phyloP scores from a whole-genome alignment of 2,113 vertebrate genomes.

The Charadrius vociferus region DNA sequence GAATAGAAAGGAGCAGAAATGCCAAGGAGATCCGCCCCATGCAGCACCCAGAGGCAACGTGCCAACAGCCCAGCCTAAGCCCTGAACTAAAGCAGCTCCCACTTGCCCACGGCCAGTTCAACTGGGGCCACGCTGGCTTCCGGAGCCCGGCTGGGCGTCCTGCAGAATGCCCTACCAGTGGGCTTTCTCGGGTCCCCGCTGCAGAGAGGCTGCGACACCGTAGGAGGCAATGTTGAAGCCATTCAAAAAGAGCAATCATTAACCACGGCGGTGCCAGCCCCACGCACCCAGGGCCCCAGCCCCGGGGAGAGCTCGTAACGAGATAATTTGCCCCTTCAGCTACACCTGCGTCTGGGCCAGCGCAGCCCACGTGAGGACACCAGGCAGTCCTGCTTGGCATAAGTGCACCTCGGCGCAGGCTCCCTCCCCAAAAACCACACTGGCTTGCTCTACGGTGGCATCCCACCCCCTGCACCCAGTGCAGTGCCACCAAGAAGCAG shows the following conservation, averaged over 20 bases:
- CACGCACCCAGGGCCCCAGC: background rate
- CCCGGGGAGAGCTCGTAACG: background rate
- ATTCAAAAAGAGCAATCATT: background rate
- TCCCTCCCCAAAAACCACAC: rapidly evolving
- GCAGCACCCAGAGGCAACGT: background rate
- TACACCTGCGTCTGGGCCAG: background rate
- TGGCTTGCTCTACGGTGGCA: rapidly evolving
- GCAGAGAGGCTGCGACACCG: background rate
- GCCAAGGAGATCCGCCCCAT: background rate
- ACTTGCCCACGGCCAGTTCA: background rate
- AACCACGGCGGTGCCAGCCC: background rate
- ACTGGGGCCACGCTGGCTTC: rapidly evolving
- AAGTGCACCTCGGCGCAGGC: rapidly evolving
- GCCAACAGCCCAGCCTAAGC: background rate
- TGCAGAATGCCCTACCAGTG: rapidly evolving
- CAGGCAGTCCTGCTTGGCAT: background rate
- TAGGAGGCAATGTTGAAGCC: background rate
- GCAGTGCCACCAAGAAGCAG: background rate
- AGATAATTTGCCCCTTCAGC: background rate
- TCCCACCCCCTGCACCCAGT: background rate
- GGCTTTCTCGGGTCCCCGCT: rapidly evolving
- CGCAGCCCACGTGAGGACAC: rapidly evolving
- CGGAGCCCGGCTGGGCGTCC: background rate
- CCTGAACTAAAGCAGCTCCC: background rate
- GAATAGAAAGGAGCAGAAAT: background rate